Evolutionary conservation across 2,113 vertebrate species (phyloP).

Genomic region (Balaenoptera acutorostrata): DNA sequence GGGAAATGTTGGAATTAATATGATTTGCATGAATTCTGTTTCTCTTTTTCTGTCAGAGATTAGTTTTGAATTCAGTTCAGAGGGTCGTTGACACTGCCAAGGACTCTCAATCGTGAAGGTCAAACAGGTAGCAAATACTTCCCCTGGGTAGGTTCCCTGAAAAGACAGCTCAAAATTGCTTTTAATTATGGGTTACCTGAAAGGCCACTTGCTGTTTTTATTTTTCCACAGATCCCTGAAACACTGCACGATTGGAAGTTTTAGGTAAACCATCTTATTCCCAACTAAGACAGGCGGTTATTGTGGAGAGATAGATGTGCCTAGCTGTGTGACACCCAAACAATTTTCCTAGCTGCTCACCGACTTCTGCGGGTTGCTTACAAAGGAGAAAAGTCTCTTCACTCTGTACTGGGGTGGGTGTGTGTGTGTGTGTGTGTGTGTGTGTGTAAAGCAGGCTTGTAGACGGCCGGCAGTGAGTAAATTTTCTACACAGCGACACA

Average conservation of each 20-base stretch:
- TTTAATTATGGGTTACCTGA: conserved; percentile 91
- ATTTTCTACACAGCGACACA: conserved; percentile 53
- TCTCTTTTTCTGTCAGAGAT: conserved; percentile 91
- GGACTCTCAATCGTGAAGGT: conserved; percentile 92
- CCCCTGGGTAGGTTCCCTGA: conserved; percentile 85
- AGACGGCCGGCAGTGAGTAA: conserved; percentile 36
- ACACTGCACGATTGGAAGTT: conserved; percentile 72
- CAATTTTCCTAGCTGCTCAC: not conserved
- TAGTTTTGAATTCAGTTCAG: conserved; percentile 93
- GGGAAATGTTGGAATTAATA: conserved; percentile 94
- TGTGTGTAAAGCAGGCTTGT: not conserved
- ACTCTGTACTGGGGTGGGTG: not conserved
- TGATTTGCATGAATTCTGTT: conserved; percentile 95
- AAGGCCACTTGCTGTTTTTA: conserved; percentile 86
- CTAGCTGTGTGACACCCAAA: not conserved
- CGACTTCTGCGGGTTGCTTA: not conserved
- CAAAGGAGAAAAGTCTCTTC: not conserved
- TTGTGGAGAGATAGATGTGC: not conserved
- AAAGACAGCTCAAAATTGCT: conserved; percentile 90
- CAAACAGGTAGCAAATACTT: conserved; percentile 88
- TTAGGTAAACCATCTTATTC: conserved; percentile 72
- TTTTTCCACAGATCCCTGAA: conserved; percentile 79
- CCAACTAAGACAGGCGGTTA: conserved; percentile 46
- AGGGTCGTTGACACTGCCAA: conserved; percentile 91
- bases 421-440: too few relatives aligned